These are phyloP conservation scores for Eumerus sabulonum DNA, from an alignment of 2,888 invertebrate genomes.

Conservation along the genomic window DNA sequence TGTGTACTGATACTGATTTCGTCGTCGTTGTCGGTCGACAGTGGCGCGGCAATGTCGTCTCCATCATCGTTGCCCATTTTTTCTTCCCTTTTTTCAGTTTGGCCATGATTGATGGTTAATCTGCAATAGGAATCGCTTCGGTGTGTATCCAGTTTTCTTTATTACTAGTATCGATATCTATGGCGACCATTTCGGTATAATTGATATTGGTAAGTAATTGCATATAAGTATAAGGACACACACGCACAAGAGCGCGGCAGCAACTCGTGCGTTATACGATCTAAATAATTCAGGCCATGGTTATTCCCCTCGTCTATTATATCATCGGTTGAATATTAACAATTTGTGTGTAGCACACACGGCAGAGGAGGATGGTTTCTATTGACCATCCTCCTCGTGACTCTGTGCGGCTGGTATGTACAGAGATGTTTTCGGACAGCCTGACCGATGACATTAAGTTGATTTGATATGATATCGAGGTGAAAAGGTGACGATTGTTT, in stretches of 20 bases:
- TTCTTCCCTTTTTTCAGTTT: slow-evolving; percentile 36
- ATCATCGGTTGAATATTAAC: slow-evolving; percentile 68
- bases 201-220: slow-evolving; percentile 69
- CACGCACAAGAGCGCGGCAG: slow-evolving; percentile 6
- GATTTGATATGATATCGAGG: slow-evolving; percentile 64
- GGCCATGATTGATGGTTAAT: slow-evolving; percentile 67
- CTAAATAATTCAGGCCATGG: slow-evolving; percentile 67
- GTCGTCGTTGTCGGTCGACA: neutral
- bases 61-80: slow-evolving; percentile 15
- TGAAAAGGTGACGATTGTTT: slow-evolving; percentile 66
- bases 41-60: slow-evolving; percentile 30
- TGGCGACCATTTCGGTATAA: slow-evolving; percentile 65
- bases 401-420: too few relatives aligned
- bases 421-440: too few relatives aligned
- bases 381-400: too few relatives aligned
- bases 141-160: slow-evolving; percentile 64
- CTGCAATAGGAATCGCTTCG: slow-evolving; percentile 66
- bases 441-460: too few relatives aligned
- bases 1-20: neutral
- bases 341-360: slow-evolving; percentile 62
- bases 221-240: slow-evolving; percentile 48
- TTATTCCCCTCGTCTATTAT: slow-evolving; percentile 62
- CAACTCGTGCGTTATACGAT: neutral
- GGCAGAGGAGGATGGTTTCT: slow-evolving; percentile 39
- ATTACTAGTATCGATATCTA: slow-evolving; percentile 67